These are phyloP conservation scores for Cheilosia grossa DNA, from an alignment of 2,888 invertebrate genomes.

Conservation along the genomic window DNA sequence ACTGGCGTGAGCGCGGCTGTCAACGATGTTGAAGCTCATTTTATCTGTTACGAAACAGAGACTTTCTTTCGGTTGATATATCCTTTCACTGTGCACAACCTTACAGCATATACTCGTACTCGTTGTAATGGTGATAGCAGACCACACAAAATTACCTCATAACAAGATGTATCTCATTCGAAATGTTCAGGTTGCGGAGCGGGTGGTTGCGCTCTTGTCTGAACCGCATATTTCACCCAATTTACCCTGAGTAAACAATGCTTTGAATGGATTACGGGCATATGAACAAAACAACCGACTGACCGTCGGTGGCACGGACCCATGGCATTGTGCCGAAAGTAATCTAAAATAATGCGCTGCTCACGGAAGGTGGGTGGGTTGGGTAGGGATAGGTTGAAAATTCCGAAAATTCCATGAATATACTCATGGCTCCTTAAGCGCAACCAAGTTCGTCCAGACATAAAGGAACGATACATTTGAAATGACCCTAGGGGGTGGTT, in stretches of 20 bases:
- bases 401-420: constrained; percentile 71
- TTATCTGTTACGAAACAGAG: constrained; percentile 42
- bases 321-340: constrained; percentile 38
- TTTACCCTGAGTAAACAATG: constrained; percentile 60
- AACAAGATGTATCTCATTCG: constrained; percentile 54
- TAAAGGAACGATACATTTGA: constrained; percentile 58
- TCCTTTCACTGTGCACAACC: constrained; percentile 46
- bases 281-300: constrained; percentile 9
- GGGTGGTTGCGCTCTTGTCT: background rate
- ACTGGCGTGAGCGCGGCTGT: constrained; percentile 12
- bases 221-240: constrained; percentile 57
- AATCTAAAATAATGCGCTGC: constrained; percentile 63
- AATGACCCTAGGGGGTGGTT: constrained; percentile 56
- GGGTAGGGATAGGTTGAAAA: constrained; percentile 17
- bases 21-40: constrained; percentile 47
- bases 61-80: constrained; percentile 57
- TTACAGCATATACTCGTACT: background rate
- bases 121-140: constrained; percentile 11
- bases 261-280: constrained; percentile 67
- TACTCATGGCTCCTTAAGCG: constrained; percentile 33
- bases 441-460: constrained; percentile 42
- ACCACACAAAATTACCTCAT: constrained; percentile 63
- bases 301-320: background rate
- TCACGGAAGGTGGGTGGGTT: background rate
- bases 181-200: background rate